Conservation (phyloP, 2,113 vertebrate genomes). For the Triplophysa dalaica region DNA sequence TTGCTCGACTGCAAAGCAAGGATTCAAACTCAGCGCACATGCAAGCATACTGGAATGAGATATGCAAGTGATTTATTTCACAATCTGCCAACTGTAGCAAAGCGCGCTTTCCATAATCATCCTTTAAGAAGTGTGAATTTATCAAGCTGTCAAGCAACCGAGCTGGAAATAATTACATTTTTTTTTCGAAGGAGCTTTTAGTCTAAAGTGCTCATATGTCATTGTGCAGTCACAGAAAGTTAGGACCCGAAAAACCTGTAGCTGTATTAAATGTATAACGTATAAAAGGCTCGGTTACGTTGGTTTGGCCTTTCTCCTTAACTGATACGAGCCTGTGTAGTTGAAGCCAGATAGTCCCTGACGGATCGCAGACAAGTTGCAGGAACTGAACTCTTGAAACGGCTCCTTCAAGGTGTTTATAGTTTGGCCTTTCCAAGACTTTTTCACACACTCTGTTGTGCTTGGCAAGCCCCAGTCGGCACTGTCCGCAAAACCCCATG, state of each 20-base stretch:
- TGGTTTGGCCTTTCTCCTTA: constrained; percentile 9
- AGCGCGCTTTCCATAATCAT: constrained; percentile 62
- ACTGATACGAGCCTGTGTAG: background rate
- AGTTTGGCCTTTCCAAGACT: constrained; percentile 29
- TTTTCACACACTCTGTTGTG: constrained; percentile 51
- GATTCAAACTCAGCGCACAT: constrained; percentile 37
- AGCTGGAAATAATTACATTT: constrained; percentile 69
- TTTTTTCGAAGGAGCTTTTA: constrained; percentile 49
- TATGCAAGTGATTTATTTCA: constrained; percentile 65
- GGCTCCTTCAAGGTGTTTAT: constrained; percentile 42
- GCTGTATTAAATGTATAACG: constrained; percentile 7
- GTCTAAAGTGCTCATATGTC: constrained; percentile 56
- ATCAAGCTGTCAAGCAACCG: constrained; percentile 68
- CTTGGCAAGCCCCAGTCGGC: constrained; percentile 64
- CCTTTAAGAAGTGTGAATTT: constrained; percentile 64
- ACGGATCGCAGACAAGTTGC: background rate
- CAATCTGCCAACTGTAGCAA: constrained; percentile 62
- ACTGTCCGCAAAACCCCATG: constrained; percentile 68
- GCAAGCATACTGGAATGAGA: constrained; percentile 52
- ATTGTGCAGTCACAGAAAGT: constrained; percentile 47
- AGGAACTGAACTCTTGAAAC: constrained; percentile 35
- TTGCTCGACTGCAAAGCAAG: constrained; percentile 46
- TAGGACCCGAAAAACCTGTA: constrained; percentile 51
- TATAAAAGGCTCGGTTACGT: constrained; percentile 34
- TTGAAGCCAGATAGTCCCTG: constrained; percentile 9